Conservation (phyloP, 2,888 invertebrate genomes). For the Melipona beecheii region DNA sequence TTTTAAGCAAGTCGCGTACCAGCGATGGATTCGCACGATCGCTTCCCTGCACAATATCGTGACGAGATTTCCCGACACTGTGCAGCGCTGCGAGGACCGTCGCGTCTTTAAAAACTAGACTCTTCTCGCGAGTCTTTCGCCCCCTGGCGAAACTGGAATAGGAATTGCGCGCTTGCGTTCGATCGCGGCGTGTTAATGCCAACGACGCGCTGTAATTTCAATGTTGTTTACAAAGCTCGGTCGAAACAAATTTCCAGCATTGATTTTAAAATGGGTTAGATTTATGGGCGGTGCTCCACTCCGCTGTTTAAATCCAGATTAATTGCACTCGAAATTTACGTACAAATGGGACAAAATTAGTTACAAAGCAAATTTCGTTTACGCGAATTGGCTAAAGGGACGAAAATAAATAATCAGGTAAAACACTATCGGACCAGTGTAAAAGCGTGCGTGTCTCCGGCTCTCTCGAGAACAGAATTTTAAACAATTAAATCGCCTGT, state of each 20-base stretch:
- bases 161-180: neutral
- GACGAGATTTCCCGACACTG: neutral
- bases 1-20: constrained; percentile 25
- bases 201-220: neutral
- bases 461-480: neutral
- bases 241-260: neutral
- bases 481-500: too few relatives aligned
- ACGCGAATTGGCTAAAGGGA: too few relatives aligned
- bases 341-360: neutral
- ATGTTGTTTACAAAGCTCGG: neutral
- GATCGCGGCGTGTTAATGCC: neutral
- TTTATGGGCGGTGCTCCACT: neutral
- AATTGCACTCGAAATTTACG: neutral
- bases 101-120: neutral
- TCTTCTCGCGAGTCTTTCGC: neutral
- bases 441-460: too few relatives aligned
- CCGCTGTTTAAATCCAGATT: neutral
- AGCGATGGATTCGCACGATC: constrained; percentile 4
- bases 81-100: too few relatives aligned
- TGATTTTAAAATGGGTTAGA: neutral
- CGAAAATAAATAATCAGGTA: neutral
- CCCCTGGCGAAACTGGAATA: too few relatives aligned
- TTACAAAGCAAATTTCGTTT: neutral
- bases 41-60: neutral
- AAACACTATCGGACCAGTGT: too few relatives aligned